These are phyloP conservation scores for Microtus montanus DNA, from an alignment of 2,113 vertebrate species.

Conservation along the genomic window DNA sequence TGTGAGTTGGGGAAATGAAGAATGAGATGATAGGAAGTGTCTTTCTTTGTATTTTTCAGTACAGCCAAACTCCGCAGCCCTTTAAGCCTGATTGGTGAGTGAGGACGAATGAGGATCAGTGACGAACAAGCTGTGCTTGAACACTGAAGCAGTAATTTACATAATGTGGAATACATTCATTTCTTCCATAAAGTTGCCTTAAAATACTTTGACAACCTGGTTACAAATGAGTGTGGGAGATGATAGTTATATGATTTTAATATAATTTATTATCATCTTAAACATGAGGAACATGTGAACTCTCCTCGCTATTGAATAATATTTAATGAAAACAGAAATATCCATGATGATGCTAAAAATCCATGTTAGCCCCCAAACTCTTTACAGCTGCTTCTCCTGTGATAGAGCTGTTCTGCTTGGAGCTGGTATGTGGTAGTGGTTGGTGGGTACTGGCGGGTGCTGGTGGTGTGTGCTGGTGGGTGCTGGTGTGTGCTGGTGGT, in stretches of 20 bases:
- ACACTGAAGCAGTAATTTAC: neutral
- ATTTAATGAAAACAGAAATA: neutral
- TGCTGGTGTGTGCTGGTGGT: neutral
- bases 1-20: neutral
- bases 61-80: neutral
- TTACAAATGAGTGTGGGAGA: neutral
- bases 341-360: neutral
- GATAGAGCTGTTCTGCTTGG: neutral
- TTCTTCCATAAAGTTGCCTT: neutral
- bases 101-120: neutral
- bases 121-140: neutral
- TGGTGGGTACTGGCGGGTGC: neutral
- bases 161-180: neutral
- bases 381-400: neutral
- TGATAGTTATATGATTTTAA: neutral
- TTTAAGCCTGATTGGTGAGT: neutral
- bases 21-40: neutral
- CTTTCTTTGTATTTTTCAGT: neutral
- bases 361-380: neutral
- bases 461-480: neutral
- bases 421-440: neutral
- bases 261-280: neutral
- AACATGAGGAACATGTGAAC: neutral
- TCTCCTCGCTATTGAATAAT: neutral
- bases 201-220: constrained; percentile 5